Base-by-base conservation (phyloP, 2,888 invertebrate genomes). In the Hedychridium roseum region DNA sequence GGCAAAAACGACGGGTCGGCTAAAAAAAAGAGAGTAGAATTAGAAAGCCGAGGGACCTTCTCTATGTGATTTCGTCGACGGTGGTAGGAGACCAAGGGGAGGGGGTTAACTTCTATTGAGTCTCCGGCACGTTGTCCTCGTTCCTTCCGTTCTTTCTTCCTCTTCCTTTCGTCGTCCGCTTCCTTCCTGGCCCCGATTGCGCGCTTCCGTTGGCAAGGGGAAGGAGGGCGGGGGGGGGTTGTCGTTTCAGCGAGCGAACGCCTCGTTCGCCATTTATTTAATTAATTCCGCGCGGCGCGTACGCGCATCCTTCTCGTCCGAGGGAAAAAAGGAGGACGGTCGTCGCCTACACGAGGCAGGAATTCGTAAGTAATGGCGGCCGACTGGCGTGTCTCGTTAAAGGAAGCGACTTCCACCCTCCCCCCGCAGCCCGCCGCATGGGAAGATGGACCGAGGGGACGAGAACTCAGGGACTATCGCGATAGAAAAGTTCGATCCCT, bases 231-330 rank as follows among this genome's bases (percentile, higher is more conserved):
- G n/a, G n/a, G n/a, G n/a, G n/a, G n/a, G n/a, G n/a, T n/a, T 28
- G 17, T 34, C 40, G 28, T 38, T 41, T 14, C 18, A 12, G 26
- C 38, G 41, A 34, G 35, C 23, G 26, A 45, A 42, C 43, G 39
- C 31, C 39, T 37, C 38, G 37, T 20, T 31, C 43, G 45, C 55
- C 57, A 57, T 66, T 66, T 57, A 60, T 64, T 64, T 64, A 60
- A 66, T 66, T 66, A 66, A 64, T 63, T 59, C 59, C 47, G 32
- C 38, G 20, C 43, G 36, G 53, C 39, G 41, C 32, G n/a, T 12
- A 14, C 32, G 9, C 27, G n/a, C 27, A 27, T 12, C n/a, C 37
- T 12, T 20, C 12, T 38, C 26, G 14, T 39, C 28, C 12, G 27
- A 7, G 3, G 27, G 27, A 27, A 12, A 9, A 9, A 27, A 27